Evolutionary conservation across 1,140 invertebrate genomes (phyloP).

Genomic region (Lamellibrachia luymesi): DNA sequence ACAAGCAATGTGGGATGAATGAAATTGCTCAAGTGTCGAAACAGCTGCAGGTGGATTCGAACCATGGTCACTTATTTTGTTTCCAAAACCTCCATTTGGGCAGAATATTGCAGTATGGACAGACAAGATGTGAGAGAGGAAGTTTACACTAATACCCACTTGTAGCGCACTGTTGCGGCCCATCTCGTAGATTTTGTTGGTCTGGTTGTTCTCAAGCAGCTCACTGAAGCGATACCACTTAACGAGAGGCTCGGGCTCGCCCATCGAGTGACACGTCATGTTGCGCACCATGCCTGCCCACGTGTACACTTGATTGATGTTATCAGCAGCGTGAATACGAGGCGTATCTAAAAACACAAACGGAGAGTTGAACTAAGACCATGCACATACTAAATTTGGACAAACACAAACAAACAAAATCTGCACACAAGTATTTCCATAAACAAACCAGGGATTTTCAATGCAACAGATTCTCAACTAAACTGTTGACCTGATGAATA

Average conservation of each 20-base stretch:
- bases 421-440: too few species aligned
- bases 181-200: conserved; percentile 26
- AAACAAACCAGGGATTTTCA: too few species aligned
- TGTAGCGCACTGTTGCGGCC: conserved; percentile 23
- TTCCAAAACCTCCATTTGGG: not conserved
- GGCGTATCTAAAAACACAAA: not conserved
- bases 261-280: conserved; percentile 81
- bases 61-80: too few species aligned
- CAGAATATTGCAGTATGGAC: not conserved
- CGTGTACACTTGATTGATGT: conserved; percentile 68
- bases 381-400: too few species aligned
- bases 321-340: not conserved
- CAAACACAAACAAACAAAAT: too few species aligned
- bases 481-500: too few species aligned
- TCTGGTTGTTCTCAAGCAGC: conserved; percentile 23
- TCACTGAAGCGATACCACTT: conserved; percentile 65
- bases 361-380: not conserved
- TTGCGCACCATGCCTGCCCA: conserved; percentile 80
- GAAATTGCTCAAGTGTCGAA: too few species aligned
- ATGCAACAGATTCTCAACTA: too few species aligned
- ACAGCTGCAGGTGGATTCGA: too few species aligned
- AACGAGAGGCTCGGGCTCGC: conserved; percentile 89
- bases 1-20: too few species aligned
- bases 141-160: not conserved
- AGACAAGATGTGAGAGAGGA: not conserved